These are phyloP conservation scores for Drosophila suzukii DNA, from an alignment of 1,140 invertebrate genomes.

Conservation along the genomic window DNA sequence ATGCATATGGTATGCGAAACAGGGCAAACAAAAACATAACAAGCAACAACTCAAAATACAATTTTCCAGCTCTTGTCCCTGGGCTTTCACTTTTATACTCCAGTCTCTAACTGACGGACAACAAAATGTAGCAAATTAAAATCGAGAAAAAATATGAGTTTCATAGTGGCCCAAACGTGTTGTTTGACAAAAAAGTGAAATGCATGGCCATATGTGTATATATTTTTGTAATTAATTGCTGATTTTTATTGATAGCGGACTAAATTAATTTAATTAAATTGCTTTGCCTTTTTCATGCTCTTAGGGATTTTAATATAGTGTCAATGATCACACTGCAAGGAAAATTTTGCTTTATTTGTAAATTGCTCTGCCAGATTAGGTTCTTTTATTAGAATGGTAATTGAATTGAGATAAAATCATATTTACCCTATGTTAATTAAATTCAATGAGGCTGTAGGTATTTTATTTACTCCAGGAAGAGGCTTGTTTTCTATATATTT, in stretches of 20 bases:
- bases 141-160: conserved; percentile 48
- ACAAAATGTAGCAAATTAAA: conserved; percentile 66
- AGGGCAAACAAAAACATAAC: conserved; percentile 51
- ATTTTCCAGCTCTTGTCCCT: conserved; percentile 53
- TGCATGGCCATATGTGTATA: not conserved
- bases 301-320: too few relatives aligned
- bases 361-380: too few relatives aligned
- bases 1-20: conserved; percentile 45
- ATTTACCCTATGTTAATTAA: not conserved
- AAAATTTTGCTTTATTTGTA: too few relatives aligned
- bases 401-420: too few relatives aligned
- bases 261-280: not conserved
- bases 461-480: not conserved
- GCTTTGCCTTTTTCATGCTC: not conserved
- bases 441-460: not conserved
- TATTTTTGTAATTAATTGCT: conserved; percentile 19
- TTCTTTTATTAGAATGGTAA: too few relatives aligned
- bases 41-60: conserved; percentile 66
- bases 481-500: not conserved
- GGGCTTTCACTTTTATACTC: conserved; percentile 53
- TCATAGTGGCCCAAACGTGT: conserved; percentile 18
- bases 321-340: too few relatives aligned
- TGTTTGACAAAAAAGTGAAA: conserved; percentile 3
- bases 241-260: not conserved
- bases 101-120: conserved; percentile 20